A percentile compares a stretch with the other conserved stretches of the same genome.
Conservation (phyloP, 92 coral and sea anemone genomes). For the Porites lobata region DNA sequence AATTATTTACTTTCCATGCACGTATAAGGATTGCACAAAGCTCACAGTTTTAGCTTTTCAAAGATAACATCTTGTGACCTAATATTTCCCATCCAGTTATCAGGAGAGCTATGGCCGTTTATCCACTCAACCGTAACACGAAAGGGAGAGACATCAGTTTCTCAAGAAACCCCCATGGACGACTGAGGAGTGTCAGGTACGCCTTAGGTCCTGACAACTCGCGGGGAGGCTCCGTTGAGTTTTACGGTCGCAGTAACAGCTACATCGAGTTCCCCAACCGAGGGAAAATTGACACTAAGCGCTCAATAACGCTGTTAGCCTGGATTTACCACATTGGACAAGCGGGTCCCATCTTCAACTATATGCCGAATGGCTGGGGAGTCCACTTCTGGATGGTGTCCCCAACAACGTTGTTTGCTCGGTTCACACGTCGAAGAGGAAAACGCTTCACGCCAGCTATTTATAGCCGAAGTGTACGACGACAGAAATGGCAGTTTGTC, state of each 20-base stretch:
- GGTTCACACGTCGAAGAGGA: slow-evolving; percentile 69
- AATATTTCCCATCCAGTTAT: slow-evolving; percentile 7
- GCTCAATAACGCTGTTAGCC: slow-evolving; percentile 81
- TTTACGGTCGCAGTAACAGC: slow-evolving; percentile 71
- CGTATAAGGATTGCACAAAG: too few relatives aligned
- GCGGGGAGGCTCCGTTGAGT: slow-evolving; percentile 62
- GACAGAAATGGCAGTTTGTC: slow-evolving; percentile 68
- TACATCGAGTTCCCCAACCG: slow-evolving; percentile 77
- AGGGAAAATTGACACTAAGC: slow-evolving; percentile 71
- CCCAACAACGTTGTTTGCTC: slow-evolving; percentile 56
- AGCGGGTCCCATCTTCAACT: slow-evolving; percentile 86
- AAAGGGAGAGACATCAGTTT: slow-evolving; percentile 71
- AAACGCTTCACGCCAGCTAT: slow-evolving; percentile 34
- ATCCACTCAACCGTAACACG: slow-evolving; percentile 63
- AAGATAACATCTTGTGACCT: too few relatives aligned
- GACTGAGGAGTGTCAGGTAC: slow-evolving; percentile 37
- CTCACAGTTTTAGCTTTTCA: neutral
- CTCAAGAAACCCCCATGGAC: slow-evolving; percentile 58
- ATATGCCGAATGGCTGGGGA: slow-evolving; percentile 74
- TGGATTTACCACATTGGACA: slow-evolving; percentile 79
- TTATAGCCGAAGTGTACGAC: slow-evolving; percentile 24
- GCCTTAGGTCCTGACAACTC: slow-evolving; percentile 73
- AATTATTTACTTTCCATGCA: too few relatives aligned
- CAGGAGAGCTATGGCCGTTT: slow-evolving; percentile 71
- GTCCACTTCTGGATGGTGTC: slow-evolving; percentile 79